Percentiles rank a stretch among this genome's conserved stretches.
Conservation (phyloP, 2,113 vertebrate genomes). For the Pyxicephalus adspersus region DNA sequence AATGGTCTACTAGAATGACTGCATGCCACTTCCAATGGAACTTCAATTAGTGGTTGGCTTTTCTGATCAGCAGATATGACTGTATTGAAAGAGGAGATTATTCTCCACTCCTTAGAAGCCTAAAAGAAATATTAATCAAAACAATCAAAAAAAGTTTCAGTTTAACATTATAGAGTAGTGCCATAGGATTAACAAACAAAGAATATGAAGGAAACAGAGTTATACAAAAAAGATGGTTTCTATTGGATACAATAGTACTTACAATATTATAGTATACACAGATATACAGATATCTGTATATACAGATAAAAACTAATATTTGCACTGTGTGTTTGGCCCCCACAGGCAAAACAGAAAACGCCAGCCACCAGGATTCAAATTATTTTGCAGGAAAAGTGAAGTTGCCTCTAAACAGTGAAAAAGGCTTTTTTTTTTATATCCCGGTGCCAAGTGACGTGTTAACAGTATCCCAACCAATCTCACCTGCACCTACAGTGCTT, state of each 20-base stretch:
- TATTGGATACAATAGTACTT: neutral
- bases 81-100: slow-evolving; percentile 75
- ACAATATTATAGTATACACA: too few species aligned
- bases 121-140: slow-evolving; percentile 41
- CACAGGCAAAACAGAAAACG: too few species aligned
- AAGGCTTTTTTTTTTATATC: too few species aligned
- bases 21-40: slow-evolving; percentile 66
- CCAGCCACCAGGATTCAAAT: too few species aligned
- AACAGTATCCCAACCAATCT: too few species aligned
- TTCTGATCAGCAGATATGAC: slow-evolving; percentile 52
- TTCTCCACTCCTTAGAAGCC: slow-evolving; percentile 82
- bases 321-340: too few species aligned
- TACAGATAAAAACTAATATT: slow-evolving; percentile 17
- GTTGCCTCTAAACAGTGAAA: too few species aligned
- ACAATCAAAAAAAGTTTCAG: neutral
- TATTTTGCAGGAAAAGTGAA: too few species aligned
- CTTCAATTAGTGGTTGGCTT: slow-evolving; percentile 63
- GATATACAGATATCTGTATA: too few species aligned
- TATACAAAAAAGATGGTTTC: neutral
- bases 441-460: too few species aligned
- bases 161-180: neutral
- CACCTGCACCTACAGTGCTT: too few species aligned
- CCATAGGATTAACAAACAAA: neutral
- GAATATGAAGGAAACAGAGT: neutral
- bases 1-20: slow-evolving; percentile 55